phyloP scores from a whole-genome alignment of 2,888 invertebrate species.

The Phlogophora meticulosa region DNA sequence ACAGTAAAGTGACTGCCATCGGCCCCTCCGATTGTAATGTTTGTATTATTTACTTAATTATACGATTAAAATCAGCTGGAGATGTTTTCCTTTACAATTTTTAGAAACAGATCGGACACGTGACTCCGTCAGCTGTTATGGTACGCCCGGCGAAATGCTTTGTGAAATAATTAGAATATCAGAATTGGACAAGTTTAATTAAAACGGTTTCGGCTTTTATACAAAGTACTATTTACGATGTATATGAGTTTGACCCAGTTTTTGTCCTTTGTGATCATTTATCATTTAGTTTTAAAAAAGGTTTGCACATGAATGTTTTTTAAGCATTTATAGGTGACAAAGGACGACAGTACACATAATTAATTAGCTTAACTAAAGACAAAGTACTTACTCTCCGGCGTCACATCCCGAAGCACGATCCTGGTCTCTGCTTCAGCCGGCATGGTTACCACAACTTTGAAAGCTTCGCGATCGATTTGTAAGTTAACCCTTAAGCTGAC shows the following conservation, averaged over 20 bases:
- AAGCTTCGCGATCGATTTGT: slow-evolving; percentile 55
- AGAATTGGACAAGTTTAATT: not conserved
- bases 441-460: slow-evolving; percentile 74
- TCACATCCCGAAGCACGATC: slow-evolving; percentile 84
- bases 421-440: slow-evolving; percentile 83
- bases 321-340: not conserved
- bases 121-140: slow-evolving; percentile 24
- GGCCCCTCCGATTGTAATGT: slow-evolving; percentile 24
- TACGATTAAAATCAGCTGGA: slow-evolving; percentile 27
- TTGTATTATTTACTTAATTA: slow-evolving; percentile 17
- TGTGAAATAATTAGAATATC: not conserved
- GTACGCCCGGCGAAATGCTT: not conserved
- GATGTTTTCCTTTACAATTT: slow-evolving; percentile 21
- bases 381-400: slow-evolving; percentile 84
- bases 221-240: slow-evolving; percentile 1
- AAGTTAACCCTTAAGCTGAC: slow-evolving; percentile 30
- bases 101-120: slow-evolving; percentile 25
- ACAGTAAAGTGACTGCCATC: slow-evolving; percentile 48
- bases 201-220: not conserved
- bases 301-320: slow-evolving; percentile 16
- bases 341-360: not conserved
- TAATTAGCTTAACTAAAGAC: slow-evolving; percentile 20
- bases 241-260: slow-evolving; percentile 25
- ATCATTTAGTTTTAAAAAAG: slow-evolving; percentile 33
- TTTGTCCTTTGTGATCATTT: slow-evolving; percentile 40